These are phyloP conservation scores for Azorinus chamasolen DNA, from an alignment of 2,888 invertebrate species.

Conservation along the genomic window DNA sequence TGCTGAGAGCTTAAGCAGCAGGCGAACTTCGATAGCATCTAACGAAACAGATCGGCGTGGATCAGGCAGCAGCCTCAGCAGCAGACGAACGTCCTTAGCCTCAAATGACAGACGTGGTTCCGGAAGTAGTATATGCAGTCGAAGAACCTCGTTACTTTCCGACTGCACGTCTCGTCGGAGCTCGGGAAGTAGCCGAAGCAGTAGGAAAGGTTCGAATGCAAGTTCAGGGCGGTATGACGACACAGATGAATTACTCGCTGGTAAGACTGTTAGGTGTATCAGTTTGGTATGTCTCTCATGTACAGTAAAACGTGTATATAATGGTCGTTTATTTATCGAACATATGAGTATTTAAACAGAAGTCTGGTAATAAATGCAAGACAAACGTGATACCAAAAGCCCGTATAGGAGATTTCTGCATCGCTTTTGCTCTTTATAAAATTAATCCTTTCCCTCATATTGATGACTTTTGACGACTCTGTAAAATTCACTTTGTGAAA, in stretches of 20 bases:
- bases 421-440: no score
- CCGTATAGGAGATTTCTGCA: no score
- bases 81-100: constrained; percentile 79
- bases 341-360: no score
- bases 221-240: constrained; percentile 77
- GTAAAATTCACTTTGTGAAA: no score
- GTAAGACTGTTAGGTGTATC: no score
- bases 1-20: constrained; percentile 72
- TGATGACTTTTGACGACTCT: no score
- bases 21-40: constrained; percentile 74
- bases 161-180: constrained; percentile 79
- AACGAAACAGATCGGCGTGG: constrained; percentile 76
- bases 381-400: no score
- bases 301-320: no score
- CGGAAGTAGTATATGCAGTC: constrained; percentile 78
- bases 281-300: no score
- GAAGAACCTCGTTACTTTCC: constrained; percentile 80
- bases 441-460: no score
- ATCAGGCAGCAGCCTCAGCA: constrained; percentile 79
- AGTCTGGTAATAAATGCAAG: no score
- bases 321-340: no score
- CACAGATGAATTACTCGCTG: constrained; percentile 79
- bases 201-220: constrained; percentile 80
- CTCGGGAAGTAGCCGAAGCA: constrained; percentile 78
- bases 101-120: constrained; percentile 81